Evolutionary conservation across 2,888 invertebrate species (phyloP), one percentile per base, ranked within the genome.

Genomic region (Megalurothrips usitatus): DNA sequence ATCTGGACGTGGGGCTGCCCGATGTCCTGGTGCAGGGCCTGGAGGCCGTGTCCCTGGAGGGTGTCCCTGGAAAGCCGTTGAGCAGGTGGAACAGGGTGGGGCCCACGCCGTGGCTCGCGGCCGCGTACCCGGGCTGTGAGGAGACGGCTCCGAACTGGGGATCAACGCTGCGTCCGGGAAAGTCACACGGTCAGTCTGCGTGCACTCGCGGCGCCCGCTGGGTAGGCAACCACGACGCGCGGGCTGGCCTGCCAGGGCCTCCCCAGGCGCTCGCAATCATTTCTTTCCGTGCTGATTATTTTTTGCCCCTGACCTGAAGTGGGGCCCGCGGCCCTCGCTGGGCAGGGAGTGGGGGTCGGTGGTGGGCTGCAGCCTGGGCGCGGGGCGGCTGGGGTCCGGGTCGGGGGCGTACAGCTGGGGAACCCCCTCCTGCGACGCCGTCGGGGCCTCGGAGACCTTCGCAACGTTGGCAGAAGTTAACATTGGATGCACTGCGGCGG

Each of bases 391-490:
- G 49, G 89, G 89, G 85, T 88, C 89, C 19, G 88, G 88, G 85
- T 90, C 89, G 48, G 89, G 89, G 11, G 89, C 89, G 84, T 87
- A 89, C 81, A 88, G 87, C 87, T 86, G 12, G 86, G 87, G 83
- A 86, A 23, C 68, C 10, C 68, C 68, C 26, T 75, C 68, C 23
- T 75, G 82, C 80, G 28, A 58, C 78, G 82, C 75, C 87, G 88
- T 81, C 14, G 86, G 86, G 23, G 89, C 87, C 85, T 91, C 90
- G 1, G 89, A 89, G 9, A 91, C 91, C 86, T 90, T 89, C 83
- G 90, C 90, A 12, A 52, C 52, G 17, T 52, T 52, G 52, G 52
- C n/a, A n/a, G n/a, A n/a, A n/a, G n/a, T n/a, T n/a, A n/a, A n/a
- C n/a, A n/a, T n/a, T 43, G 34, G 34, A 43, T 43, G 34, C 34